Evolutionary conservation across 1,140 invertebrate genomes (phyloP), one percentile per base, ranked within the genome.

Genomic region (Drosophila yakuba): DNA sequence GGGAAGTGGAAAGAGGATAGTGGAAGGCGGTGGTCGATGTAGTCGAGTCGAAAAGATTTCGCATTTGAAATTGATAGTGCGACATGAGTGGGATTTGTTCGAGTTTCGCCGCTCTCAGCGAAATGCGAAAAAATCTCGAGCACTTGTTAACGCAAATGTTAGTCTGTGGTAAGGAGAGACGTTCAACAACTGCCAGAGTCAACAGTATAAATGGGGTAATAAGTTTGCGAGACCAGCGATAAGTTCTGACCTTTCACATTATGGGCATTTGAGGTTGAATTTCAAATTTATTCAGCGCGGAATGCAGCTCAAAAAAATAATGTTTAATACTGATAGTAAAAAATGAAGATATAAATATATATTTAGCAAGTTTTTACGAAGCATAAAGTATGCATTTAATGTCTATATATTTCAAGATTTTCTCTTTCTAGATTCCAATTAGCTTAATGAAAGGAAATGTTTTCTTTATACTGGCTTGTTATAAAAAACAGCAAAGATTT

Each of bases 31-130:
- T 20, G 20, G 20, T 32, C 32, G 32, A 32, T 32, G 32, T 7
- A 32, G 32, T 32, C 0, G 32, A 32, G 47, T 61, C 66, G 64
- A 68, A 66, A 61, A 82, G 66, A 76, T 75, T 79, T 64, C 78
- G 66, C 71, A 88, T 83, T 76, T 79, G 43, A 61, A 78, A 88
- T 86, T 82, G 83, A 88, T 88, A 79, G 78, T 78, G 78, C 56
- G 64, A 71, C 74, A 86, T 44, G 45, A 69, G 54, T 67, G 52
- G 78, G 78, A 78, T 69, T 74, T 81, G 47, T 74, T 63, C 80
- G 59, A 72, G 62, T 59, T 58, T 76, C 47, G 50, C 50, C 17
- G 43, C 63, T 48, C 63, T 69, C 63, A 57, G 63, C 67, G 36
- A 48, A 56, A 47, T 5, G 43, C 41, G 43, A 17, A 59, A 59